A percentile compares a stretch with the other conserved stretches of the same genome.
Evolutionary conservation across 2,113 vertebrate genomes (phyloP).

Genomic region (Nanorana parkeri): DNA sequence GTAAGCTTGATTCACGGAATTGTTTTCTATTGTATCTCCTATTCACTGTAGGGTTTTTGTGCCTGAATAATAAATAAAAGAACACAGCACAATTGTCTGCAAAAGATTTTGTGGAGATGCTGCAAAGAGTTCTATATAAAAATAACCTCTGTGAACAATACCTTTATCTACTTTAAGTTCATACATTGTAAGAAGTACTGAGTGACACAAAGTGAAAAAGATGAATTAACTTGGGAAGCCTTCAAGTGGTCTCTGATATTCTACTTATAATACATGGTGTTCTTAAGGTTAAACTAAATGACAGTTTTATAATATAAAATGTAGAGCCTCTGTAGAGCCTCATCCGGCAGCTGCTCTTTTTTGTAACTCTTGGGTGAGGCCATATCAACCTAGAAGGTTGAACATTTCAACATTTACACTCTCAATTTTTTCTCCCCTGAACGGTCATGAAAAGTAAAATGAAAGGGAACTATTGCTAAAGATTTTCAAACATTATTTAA

Average conservation of each 20-base stretch:
- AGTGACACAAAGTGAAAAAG: conserved; percentile 32
- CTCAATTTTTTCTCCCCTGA: no score
- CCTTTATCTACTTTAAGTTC: conserved; percentile 25
- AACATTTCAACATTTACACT: no score
- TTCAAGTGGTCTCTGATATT: conserved; percentile 32
- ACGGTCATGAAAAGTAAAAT: no score
- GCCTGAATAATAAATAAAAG: conserved; percentile 36
- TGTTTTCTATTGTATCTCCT: conserved; percentile 20
- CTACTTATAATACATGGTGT: background rate
- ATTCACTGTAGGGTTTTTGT: background rate
- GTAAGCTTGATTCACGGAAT: background rate
- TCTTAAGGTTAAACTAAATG: conserved; percentile 37
- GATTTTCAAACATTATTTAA: no score
- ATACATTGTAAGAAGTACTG: conserved; percentile 17
- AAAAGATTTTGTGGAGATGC: background rate
- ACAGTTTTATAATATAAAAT: conserved; percentile 29
- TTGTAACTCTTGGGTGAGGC: background rate
- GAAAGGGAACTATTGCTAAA: no score
- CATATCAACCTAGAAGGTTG: no score
- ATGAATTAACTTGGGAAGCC: conserved; percentile 35
- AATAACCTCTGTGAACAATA: conserved; percentile 30
- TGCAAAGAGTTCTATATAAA: conserved; percentile 10
- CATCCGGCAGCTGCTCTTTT: background rate
- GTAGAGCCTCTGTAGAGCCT: background rate
- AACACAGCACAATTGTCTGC: conserved; percentile 10